A percentile compares a stretch with the other conserved stretches of the same genome.
Conservation (phyloP, 1,140 invertebrate species). For the Probaryconus sp. region DNA sequence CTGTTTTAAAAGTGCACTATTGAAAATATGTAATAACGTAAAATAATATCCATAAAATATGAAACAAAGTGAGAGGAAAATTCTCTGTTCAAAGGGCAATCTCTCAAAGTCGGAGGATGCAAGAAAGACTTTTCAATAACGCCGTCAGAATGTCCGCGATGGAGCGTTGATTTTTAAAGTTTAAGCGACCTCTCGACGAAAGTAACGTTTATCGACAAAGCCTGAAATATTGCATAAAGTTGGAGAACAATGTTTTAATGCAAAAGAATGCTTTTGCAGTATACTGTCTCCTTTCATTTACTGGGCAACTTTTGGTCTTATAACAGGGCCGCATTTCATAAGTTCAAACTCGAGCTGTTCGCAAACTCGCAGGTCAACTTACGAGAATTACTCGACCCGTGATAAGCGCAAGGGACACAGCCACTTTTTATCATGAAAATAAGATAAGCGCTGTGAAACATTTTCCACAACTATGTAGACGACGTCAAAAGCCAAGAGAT, state of each 20-base stretch:
- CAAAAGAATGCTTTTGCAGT: conserved; percentile 28
- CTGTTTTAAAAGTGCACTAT: too few species aligned
- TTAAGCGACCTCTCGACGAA: too few species aligned
- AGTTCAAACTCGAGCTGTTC: conserved; percentile 47
- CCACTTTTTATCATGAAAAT: conserved; percentile 56
- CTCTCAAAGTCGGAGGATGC: too few species aligned
- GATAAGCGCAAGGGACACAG: conserved; percentile 45
- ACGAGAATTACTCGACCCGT: conserved; percentile 46
- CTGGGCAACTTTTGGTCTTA: conserved; percentile 42
- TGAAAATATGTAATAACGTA: too few species aligned
- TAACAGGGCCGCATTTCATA: conserved; percentile 45
- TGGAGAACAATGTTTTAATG: conserved; percentile 31
- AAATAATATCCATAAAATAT: too few species aligned
- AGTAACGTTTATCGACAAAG: conserved; percentile 12
- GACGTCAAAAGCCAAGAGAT: conserved; percentile 23
- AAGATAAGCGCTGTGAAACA: conserved; percentile 55
- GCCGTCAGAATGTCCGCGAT: too few species aligned
- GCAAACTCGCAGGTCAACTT: conserved; percentile 48
- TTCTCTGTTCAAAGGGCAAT: too few species aligned
- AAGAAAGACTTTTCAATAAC: too few species aligned
- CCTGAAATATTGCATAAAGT: conserved; percentile 23
- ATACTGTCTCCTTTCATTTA: conserved; percentile 38
- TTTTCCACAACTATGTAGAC: conserved; percentile 36
- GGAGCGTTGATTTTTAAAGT: too few species aligned
- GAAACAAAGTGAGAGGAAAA: too few species aligned